A percentile compares a stretch with the other conserved stretches of the same genome.
Conservation (phyloP, 2,888 invertebrate species). For the Chymomyza procnemis region DNA sequence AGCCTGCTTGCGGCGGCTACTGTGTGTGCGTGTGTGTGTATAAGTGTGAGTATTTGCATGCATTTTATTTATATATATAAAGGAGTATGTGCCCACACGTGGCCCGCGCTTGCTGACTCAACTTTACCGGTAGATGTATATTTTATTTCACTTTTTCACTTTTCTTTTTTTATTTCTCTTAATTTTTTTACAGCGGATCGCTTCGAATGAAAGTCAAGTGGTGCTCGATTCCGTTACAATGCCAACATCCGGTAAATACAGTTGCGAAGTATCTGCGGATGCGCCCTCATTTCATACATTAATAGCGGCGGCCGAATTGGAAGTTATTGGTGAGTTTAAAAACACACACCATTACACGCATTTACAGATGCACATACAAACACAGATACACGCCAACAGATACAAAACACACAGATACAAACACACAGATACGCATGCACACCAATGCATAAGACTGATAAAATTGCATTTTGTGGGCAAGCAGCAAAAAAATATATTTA, state of each 20-base stretch:
- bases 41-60: constrained; percentile 11
- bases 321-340: constrained; percentile 77
- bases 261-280: constrained; percentile 79
- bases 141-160: constrained; percentile 3
- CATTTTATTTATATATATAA: constrained; percentile 25
- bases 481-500: background rate
- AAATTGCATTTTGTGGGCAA: background rate
- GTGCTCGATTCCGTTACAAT: constrained; percentile 75
- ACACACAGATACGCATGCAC: background rate
- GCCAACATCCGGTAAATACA: constrained; percentile 77
- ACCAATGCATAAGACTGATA: background rate
- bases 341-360: background rate
- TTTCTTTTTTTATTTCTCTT: constrained; percentile 10
- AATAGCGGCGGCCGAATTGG: constrained; percentile 78
- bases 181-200: constrained; percentile 51
- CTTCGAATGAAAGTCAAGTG: constrained; percentile 78
- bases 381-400: background rate
- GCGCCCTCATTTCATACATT: constrained; percentile 79
- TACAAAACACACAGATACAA: background rate
- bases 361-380: background rate
- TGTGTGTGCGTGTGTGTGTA: background rate
- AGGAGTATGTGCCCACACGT: background rate
- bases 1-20: background rate
- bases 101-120: constrained; percentile 20
- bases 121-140: background rate